Evolutionary conservation across 2,797 vertebrate species (phyloP), one percentile per base, ranked within the genome.

Genomic region (Netta rufina): DNA sequence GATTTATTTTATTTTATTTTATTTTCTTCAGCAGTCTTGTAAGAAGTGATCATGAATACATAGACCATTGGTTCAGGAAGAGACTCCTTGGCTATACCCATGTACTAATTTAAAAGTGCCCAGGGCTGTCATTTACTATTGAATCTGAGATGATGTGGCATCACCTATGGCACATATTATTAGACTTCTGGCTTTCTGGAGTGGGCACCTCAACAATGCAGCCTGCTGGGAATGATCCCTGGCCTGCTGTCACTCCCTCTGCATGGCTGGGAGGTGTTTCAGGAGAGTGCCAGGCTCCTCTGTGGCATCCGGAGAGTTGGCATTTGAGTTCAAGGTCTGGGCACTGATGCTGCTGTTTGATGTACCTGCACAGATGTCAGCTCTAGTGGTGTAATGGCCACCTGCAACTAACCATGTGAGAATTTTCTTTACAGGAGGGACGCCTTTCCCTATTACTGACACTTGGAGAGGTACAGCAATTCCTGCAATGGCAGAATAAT

Each of bases 401-500:
- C 27, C 45, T 61, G 13, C 19, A 80, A 24, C 25, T 67, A 77
- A 24, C 28, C 64, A 11, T 33, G 8, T 53, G 56, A 91, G 21
- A 62, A 60, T 64, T 92, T 69, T 51, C 57, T 28, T 30, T 13
- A 9, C 57, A 33, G 18, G 5, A 58, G 11, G 38, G 9, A 19
- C 7, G 0, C 38, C 75, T 74, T 57, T 14, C 18, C 11, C 24
- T 67, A 0, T 47, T 86, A 25, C 27, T 90, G 71, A 30, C 19
- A 20, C 28, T 78, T 1, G 0, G 49, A 73, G n/a, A 39, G 41
- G 28, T 79, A 24, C 19, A 60, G 53, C 45, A 76, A 5, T 58
- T 57, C 25, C 28, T 75, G 45, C 21, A 0, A 0, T 43, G 33
- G 54, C 49, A 65, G 56, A 69, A 24, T 0, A n/a, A 1, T 70